These are phyloP conservation scores for Macroteleia sp. DNA, from an alignment of 2,888 invertebrate species.

Conservation along the genomic window DNA sequence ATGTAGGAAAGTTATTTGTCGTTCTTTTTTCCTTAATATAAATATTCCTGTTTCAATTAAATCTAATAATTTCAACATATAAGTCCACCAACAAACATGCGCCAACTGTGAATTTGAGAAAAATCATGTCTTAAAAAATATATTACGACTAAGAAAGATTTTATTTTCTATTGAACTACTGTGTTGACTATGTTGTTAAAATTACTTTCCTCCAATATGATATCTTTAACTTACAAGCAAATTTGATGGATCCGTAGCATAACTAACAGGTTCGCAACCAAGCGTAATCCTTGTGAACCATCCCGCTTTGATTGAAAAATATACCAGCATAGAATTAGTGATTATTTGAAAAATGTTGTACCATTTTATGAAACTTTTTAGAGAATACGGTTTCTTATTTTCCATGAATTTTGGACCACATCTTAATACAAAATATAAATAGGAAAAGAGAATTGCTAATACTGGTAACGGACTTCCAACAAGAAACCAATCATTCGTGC, in stretches of 20 bases:
- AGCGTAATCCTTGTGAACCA: slow-evolving; percentile 86
- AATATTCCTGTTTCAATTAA: slow-evolving; percentile 89
- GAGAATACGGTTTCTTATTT: slow-evolving; percentile 87
- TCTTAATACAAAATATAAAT: slow-evolving; percentile 86
- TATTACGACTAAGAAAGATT: too few species aligned
- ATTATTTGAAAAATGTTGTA: slow-evolving; percentile 92
- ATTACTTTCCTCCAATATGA: not conserved
- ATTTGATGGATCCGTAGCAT: slow-evolving; percentile 85
- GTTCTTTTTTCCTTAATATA: slow-evolving; percentile 88
- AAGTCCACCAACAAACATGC: slow-evolving; percentile 86
- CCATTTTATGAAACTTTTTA: slow-evolving; percentile 88
- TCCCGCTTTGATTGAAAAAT: slow-evolving; percentile 85
- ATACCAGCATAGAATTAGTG: slow-evolving; percentile 68
- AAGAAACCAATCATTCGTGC: slow-evolving; percentile 88
- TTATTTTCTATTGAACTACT: too few species aligned
- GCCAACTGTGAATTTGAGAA: too few species aligned
- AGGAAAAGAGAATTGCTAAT: slow-evolving; percentile 85
- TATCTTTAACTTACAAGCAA: slow-evolving; percentile 18
- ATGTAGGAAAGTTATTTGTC: slow-evolving; percentile 89
- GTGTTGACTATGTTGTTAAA: too few species aligned
- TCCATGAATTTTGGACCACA: slow-evolving; percentile 89
- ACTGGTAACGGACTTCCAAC: slow-evolving; percentile 87
- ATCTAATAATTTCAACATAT: slow-evolving; percentile 87
- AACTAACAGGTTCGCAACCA: slow-evolving; percentile 89
- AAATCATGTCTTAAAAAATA: too few species aligned